Evolutionary conservation across 1,140 invertebrate species (phyloP).

Genomic region (Pogonomyrmex californicus): DNA sequence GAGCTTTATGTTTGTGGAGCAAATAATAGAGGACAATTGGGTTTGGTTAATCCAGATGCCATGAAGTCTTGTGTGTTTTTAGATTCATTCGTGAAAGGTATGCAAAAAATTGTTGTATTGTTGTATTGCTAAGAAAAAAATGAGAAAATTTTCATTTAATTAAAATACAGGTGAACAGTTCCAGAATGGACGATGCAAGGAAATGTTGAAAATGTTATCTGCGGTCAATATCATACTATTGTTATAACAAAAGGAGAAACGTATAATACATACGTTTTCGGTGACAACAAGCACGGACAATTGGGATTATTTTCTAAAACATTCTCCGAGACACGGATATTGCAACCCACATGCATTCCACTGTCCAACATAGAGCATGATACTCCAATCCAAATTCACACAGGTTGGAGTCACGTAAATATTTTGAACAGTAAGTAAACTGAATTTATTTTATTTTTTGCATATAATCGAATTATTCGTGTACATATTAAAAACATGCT

Average conservation of each 20-base stretch:
- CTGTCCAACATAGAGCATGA: slow-evolving; percentile 17
- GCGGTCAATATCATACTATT: slow-evolving; percentile 92
- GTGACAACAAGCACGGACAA: slow-evolving; percentile 92
- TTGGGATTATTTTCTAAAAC: slow-evolving; percentile 87
- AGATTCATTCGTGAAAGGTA: slow-evolving; percentile 87
- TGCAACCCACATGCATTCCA: slow-evolving; percentile 1
- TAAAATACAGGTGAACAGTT: slow-evolving; percentile 81
- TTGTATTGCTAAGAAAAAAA: neutral
- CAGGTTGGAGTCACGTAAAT: slow-evolving; percentile 93
- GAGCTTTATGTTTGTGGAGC: slow-evolving; percentile 89
- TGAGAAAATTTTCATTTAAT: slow-evolving; percentile 21
- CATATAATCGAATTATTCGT: slow-evolving; percentile 22
- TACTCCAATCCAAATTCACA: slow-evolving; percentile 80
- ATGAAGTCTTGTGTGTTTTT: slow-evolving; percentile 23
- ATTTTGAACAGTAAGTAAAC: slow-evolving; percentile 86
- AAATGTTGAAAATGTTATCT: slow-evolving; percentile 88
- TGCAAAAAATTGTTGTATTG: neutral
- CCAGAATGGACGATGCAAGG: slow-evolving; percentile 81
- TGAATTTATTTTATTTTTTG: slow-evolving; percentile 24
- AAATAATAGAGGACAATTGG: slow-evolving; percentile 90
- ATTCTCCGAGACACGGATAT: slow-evolving; percentile 86
- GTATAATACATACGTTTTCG: slow-evolving; percentile 90
- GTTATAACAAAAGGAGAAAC: slow-evolving; percentile 85
- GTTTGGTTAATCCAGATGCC: slow-evolving; percentile 81
- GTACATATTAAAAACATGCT: slow-evolving; percentile 5